Conservation (phyloP, 2,797 vertebrate genomes). For the Ptychadena robeensis region DNA sequence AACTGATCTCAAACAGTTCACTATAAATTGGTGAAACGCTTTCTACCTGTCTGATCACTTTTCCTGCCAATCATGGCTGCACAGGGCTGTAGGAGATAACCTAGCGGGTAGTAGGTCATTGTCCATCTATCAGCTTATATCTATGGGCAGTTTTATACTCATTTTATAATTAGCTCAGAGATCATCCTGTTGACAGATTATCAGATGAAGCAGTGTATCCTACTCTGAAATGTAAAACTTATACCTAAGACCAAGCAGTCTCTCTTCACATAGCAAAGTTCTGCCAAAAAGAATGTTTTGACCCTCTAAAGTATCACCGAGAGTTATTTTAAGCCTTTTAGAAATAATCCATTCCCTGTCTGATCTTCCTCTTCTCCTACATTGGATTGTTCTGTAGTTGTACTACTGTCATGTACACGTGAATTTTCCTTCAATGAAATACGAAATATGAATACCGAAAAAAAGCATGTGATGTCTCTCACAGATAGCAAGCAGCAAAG, state of each 20-base stretch:
- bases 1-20: too few relatives aligned
- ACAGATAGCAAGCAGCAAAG: constrained; percentile 18
- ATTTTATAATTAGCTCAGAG: too few relatives aligned
- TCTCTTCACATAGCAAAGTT: background rate
- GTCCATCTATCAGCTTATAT: too few relatives aligned
- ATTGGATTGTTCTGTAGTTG: constrained; percentile 11
- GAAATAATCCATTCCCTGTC: background rate
- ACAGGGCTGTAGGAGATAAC: too few relatives aligned
- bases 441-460: constrained; percentile 12
- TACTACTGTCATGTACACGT: background rate
- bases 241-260: background rate
- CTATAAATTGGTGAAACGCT: too few relatives aligned
- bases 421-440: constrained; percentile 15
- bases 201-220: too few relatives aligned
- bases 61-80: too few relatives aligned
- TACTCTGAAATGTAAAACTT: too few relatives aligned
- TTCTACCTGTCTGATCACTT: too few relatives aligned
- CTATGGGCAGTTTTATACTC: too few relatives aligned
- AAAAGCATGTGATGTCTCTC: constrained; percentile 10
- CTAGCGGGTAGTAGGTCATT: too few relatives aligned
- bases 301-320: background rate
- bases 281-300: background rate
- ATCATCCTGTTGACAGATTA: too few relatives aligned
- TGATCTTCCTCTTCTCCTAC: background rate
- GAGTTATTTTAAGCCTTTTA: constrained; percentile 1